These are phyloP conservation scores for Matsumurasca onukii DNA, from an alignment of 1,140 invertebrate species.

Conservation along the genomic window DNA sequence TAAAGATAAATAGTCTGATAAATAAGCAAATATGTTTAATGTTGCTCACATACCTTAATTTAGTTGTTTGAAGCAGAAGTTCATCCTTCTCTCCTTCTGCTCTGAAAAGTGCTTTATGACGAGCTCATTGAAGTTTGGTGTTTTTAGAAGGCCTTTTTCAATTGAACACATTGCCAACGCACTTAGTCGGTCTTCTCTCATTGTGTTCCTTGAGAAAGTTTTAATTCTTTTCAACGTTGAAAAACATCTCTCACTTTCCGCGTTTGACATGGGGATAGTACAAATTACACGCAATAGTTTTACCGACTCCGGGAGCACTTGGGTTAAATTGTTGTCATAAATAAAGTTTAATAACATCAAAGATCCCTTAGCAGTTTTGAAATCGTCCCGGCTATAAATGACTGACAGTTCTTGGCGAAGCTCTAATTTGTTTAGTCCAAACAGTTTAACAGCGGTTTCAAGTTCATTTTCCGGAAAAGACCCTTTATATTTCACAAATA, in stretches of 20 bases:
- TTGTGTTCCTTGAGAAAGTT: not conserved
- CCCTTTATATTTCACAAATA: no score
- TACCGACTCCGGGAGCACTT: not conserved
- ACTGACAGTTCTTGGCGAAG: no score
- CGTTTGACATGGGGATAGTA: not conserved
- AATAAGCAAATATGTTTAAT: no score
- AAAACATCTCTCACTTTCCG: conserved; percentile 1
- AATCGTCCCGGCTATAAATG: no score
- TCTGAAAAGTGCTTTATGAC: not conserved
- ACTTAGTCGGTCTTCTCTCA: not conserved
- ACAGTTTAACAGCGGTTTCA: not conserved
- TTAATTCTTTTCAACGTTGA: conserved; percentile 2
- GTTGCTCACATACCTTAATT: not conserved
- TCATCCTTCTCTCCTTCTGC: not conserved
- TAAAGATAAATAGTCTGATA: no score
- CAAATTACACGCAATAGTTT: not conserved
- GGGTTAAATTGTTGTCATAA: not conserved
- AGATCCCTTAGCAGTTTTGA: not conserved
- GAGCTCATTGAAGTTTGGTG: not conserved
- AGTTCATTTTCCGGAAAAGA: no score
- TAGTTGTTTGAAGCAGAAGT: conserved; percentile 2
- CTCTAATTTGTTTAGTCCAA: conserved; percentile 1
- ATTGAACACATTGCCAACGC: not conserved
- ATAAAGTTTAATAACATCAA: not conserved
- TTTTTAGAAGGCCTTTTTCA: conserved; percentile 2